Evolutionary conservation across 1,140 invertebrate genomes (phyloP), one percentile per base, ranked within the genome.

Genomic region (Drosophila watanabei): DNA sequence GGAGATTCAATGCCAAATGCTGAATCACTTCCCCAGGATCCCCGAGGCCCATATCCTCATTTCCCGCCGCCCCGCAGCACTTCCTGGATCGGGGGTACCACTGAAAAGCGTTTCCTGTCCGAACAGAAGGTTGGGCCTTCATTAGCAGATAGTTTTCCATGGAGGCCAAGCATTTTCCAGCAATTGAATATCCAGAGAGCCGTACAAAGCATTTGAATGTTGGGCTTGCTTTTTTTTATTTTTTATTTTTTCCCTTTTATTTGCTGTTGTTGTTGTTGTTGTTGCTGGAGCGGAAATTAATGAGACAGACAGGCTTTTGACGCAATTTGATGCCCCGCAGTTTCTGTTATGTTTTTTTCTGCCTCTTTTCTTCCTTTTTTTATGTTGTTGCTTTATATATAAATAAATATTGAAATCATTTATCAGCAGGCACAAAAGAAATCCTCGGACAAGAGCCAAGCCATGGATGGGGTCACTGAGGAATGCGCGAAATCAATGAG

Each of bases 371-470:
- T 70, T 73, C 37, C 32, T 14, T 48, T 39, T 71, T 73, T 54
- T 37, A 24, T 70, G 18, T 41, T 66, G 24, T 24, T n/a, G 2
- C n/a, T 52, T 4, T n/a, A 9, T 51, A 33, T 60, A 32, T 81
- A 71, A 73, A 73, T 78, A 81, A 77, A 87, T 82, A 87, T 86
- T 79, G 79, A 87, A 87, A 86, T 87, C 83, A 86, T 86, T 86
- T 86, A 86, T 86, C 83, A 86, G 77, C 64, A 8, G 62, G 49
- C 63, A 83, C 75, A 83, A 83, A 83, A 79, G 80, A 79, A 61
- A 69, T 41, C 41, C 7, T 9, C 24, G 37, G 33, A 54, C 28
- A 32, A 41, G 35, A 20, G 16, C 35, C 5, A 16, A 24, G 20
- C 46, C 46, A 13, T 48, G 46, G 46, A 9, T 56, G 63, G 66